These are phyloP conservation scores for Pseudolycoriella hygida DNA, from an alignment of 2,888 invertebrate genomes.

Conservation along the genomic window DNA sequence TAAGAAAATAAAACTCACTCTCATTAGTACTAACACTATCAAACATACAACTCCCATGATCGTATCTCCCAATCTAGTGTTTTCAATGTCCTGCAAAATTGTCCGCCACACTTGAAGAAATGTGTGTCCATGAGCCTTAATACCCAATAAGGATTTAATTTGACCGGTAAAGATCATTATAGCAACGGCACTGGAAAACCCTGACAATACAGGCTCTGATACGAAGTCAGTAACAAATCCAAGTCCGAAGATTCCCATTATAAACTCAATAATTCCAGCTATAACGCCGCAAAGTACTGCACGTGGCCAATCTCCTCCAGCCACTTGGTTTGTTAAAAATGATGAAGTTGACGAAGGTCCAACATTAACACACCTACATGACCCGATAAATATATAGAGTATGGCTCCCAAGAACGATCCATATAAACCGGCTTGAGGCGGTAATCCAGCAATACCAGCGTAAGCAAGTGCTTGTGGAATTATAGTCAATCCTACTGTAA, in stretches of 20 bases:
- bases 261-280: constrained; percentile 53
- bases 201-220: constrained; percentile 75
- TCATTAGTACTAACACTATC: constrained; percentile 49
- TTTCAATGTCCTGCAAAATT: constrained; percentile 46
- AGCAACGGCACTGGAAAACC: constrained; percentile 80
- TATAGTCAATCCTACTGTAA: constrained; percentile 57
- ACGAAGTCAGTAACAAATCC: constrained; percentile 82
- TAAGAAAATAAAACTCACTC: too few species aligned
- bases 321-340: constrained; percentile 64
- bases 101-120: constrained; percentile 66
- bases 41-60: constrained; percentile 60
- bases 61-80: constrained; percentile 54
- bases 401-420: constrained; percentile 83
- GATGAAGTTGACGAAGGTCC: constrained; percentile 89
- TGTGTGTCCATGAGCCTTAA: constrained; percentile 52
- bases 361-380: constrained; percentile 81
- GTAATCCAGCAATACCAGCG: constrained; percentile 60
- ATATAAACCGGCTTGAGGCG: constrained; percentile 77
- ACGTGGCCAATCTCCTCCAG: constrained; percentile 40
- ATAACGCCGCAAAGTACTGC: constrained; percentile 62
- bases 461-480: constrained; percentile 72
- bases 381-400: constrained; percentile 75
- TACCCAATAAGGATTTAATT: constrained; percentile 65
- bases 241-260: constrained; percentile 68
- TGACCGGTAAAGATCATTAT: constrained; percentile 77